A percentile compares a stretch with the other conserved stretches of the same genome.
phyloP scores from a whole-genome alignment of 1,140 invertebrate species.

The Phymastichus coffea region DNA sequence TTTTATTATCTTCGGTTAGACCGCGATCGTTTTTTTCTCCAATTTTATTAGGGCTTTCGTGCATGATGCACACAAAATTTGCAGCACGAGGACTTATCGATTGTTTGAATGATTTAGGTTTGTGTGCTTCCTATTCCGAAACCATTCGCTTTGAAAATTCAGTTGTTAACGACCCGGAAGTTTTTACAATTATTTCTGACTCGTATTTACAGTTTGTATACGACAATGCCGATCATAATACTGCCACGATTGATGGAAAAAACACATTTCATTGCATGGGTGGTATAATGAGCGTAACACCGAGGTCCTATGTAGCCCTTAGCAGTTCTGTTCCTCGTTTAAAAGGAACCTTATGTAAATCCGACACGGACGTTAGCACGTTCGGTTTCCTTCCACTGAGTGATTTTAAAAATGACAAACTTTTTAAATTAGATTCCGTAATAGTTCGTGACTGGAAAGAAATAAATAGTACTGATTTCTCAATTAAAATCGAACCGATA shows the following conservation, averaged over 20 bases:
- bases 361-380: background rate
- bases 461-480: background rate
- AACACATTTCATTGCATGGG: conserved; percentile 34
- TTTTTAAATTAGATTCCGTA: no score
- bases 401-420: background rate
- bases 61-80: conserved; percentile 28
- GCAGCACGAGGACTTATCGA: conserved; percentile 27
- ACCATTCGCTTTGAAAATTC: conserved; percentile 18
- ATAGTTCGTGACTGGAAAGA: background rate
- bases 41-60: conserved; percentile 21
- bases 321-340: background rate
- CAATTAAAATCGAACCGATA: background rate
- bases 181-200: background rate
- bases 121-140: conserved; percentile 29
- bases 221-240: conserved; percentile 33
- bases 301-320: background rate
- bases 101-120: conserved; percentile 25
- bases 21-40: conserved; percentile 34
- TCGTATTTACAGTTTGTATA: conserved; percentile 29
- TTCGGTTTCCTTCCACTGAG: background rate
- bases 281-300: conserved; percentile 21
- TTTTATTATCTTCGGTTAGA: conserved; percentile 30
- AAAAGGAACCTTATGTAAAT: background rate
- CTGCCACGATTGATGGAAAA: conserved; percentile 30
- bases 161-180: background rate